Evolutionary conservation across 2,797 vertebrate species (phyloP).

Genomic region (Crossoptilon crossoptilon): DNA sequence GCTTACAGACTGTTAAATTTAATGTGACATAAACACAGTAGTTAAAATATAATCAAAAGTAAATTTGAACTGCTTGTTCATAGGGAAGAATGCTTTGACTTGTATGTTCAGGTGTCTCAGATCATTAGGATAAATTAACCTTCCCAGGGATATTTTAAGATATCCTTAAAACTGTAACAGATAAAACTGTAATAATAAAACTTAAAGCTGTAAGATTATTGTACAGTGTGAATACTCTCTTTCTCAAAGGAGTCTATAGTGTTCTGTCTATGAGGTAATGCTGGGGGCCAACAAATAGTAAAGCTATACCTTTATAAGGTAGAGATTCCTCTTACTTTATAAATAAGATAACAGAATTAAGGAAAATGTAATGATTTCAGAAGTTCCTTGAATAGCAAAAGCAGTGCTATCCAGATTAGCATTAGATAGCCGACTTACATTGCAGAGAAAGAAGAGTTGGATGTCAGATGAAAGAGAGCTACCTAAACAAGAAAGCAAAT

Average conservation of each 20-base stretch:
- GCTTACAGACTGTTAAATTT: not conserved
- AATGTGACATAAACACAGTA: not conserved
- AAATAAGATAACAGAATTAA: constrained; percentile 31
- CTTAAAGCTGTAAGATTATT: not conserved
- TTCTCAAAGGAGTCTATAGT: not conserved
- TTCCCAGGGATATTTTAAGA: not conserved
- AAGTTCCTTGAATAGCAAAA: constrained; percentile 36
- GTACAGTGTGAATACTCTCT: not conserved
- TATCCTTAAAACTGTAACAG: not conserved
- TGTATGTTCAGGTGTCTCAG: not conserved
- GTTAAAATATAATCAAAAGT: not conserved
- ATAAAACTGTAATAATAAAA: not conserved
- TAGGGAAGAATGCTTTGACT: not conserved
- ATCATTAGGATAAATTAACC: not conserved
- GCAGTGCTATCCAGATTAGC: constrained; percentile 32
- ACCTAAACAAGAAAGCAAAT: constrained; percentile 72
- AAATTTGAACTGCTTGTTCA: not conserved
- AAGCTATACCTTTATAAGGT: not conserved
- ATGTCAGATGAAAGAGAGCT: constrained; percentile 71
- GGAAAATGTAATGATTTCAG: constrained; percentile 15
- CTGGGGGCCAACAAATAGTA: not conserved
- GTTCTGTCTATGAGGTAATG: not conserved
- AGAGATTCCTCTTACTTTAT: not conserved
- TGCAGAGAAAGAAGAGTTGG: not conserved
- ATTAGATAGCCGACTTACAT: constrained; percentile 25